Evolutionary conservation across 2,888 invertebrate genomes (phyloP).

Genomic region (Ferrisia virgata): DNA sequence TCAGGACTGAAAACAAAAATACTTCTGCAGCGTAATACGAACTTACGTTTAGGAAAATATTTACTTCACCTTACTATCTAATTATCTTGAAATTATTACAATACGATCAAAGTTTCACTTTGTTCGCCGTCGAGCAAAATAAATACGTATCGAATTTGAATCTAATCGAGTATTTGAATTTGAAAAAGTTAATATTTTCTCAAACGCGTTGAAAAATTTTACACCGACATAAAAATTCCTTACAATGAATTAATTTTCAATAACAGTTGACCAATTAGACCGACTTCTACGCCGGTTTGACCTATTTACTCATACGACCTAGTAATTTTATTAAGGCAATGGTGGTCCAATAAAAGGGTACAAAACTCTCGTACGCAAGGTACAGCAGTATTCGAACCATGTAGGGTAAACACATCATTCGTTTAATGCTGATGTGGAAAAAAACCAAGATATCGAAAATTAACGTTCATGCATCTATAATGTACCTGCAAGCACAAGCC

Average conservation of each 20-base stretch:
- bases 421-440: not conserved
- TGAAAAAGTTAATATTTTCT: not conserved
- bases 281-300: not conserved
- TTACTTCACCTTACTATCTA: too few relatives aligned
- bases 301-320: not conserved
- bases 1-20: not conserved
- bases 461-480: not conserved
- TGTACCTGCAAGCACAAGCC: not conserved
- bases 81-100: not conserved
- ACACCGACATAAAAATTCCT: not conserved
- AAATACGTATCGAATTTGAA: too few relatives aligned
- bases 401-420: not conserved
- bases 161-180: too few relatives aligned
- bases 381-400: constrained; percentile 9
- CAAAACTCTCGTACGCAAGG: not conserved
- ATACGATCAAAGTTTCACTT: not conserved
- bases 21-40: too few relatives aligned
- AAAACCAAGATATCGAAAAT: constrained; percentile 17
- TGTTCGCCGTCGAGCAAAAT: too few relatives aligned
- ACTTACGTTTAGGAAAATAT: too few relatives aligned
- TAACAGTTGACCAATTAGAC: constrained; percentile 2
- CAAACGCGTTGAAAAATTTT: too few relatives aligned
- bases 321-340: not conserved
- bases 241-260: not conserved
- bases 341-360: not conserved